phyloP scores from a whole-genome alignment of 2,797 vertebrate species.

The Lithobates sylvaticus region DNA sequence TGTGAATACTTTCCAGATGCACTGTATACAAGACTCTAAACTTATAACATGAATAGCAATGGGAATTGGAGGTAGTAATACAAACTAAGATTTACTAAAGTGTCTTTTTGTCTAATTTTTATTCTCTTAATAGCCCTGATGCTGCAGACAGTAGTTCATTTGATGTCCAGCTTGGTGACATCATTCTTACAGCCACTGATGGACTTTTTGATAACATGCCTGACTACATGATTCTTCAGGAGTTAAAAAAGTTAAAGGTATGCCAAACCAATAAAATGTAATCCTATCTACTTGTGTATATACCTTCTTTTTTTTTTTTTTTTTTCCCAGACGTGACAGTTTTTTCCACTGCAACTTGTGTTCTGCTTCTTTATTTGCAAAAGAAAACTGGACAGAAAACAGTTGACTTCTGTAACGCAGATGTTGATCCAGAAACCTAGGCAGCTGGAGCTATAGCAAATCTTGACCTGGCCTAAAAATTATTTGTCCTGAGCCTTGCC shows the following conservation, averaged over 20 bases:
- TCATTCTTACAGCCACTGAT: constrained; percentile 96
- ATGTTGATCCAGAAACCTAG: too few species aligned
- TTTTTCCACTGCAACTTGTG: too few species aligned
- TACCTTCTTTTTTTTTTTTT: too few species aligned
- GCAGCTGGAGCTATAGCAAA: too few species aligned
- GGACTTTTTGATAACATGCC: constrained; percentile 99
- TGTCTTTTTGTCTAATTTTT: background rate
- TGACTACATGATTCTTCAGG: constrained; percentile 98
- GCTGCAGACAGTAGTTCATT: constrained; percentile 96
- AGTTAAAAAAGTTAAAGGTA: constrained; percentile 96
- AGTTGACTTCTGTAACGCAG: too few species aligned
- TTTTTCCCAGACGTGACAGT: too few species aligned
- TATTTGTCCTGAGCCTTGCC: too few species aligned
- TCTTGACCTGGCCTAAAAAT: too few species aligned
- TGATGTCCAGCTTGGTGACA: constrained; percentile 96
- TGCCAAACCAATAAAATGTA: background rate
- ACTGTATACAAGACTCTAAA: background rate
- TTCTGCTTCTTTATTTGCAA: too few species aligned
- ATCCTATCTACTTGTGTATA: too few species aligned
- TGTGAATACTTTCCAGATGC: too few species aligned
- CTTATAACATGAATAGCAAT: background rate
- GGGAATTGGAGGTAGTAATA: background rate
- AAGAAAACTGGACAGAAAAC: too few species aligned
- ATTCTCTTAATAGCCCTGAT: constrained; percentile 83
- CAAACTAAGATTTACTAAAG: background rate